Conservation (phyloP, 2,797 vertebrate species). For the Eremophila alpestris region DNA sequence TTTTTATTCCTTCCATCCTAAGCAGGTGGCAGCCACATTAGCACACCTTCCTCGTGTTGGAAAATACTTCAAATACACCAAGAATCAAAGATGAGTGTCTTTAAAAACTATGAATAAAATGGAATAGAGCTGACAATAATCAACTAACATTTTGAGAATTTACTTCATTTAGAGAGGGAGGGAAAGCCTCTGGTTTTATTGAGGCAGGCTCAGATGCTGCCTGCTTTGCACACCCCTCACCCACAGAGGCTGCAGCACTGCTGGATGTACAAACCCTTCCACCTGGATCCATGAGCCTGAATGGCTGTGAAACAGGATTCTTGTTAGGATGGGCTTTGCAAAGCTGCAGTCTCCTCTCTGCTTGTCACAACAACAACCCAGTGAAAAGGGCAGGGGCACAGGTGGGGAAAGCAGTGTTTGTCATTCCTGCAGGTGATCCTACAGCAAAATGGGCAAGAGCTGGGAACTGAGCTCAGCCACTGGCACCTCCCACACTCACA, state of each 20-base stretch:
- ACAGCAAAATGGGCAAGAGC: neutral
- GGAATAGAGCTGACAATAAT: neutral
- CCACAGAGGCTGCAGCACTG: neutral
- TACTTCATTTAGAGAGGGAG: neutral
- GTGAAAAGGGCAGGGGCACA: neutral
- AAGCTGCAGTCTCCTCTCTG: neutral
- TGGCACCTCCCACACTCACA: neutral
- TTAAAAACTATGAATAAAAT: neutral
- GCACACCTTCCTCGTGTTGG: neutral
- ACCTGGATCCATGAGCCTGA: neutral
- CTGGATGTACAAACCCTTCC: neutral
- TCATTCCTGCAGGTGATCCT: neutral
- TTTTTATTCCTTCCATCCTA: neutral
- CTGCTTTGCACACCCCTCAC: neutral
- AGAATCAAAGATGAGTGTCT: neutral
- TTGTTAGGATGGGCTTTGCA: neutral
- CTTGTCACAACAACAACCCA: neutral
- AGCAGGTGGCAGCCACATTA: neutral
- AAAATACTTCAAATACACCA: neutral
- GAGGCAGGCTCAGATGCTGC: neutral
- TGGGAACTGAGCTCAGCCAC: neutral
- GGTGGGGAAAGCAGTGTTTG: neutral
- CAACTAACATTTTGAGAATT: neutral
- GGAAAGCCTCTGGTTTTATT: neutral
- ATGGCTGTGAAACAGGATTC: neutral